Base-by-base conservation (phyloP, 2,113 vertebrate genomes). In the Prochilodus magdalenae region DNA sequence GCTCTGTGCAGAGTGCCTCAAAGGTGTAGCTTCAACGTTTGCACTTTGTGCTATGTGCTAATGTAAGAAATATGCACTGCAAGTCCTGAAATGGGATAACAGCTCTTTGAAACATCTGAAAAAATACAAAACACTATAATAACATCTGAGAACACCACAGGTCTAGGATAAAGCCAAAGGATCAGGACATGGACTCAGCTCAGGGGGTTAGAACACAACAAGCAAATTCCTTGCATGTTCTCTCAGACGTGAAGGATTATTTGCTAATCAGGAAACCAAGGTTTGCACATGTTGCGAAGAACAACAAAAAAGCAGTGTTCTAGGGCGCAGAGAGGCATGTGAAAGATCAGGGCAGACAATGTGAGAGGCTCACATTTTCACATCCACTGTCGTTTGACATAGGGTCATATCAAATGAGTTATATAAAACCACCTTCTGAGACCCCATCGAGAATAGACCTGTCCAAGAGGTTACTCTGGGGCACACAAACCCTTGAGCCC, bases 231-330 rank as follows among this genome's bases (percentile, higher is more conserved):
- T 16, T 44, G 20, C 33, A 44, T 12, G 16, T 44, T 44, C 36
- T 70, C 36, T 40, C 66, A 70, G 65, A 67, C 18, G 29, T 33
- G 15, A 33, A 67, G 66, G 20, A 69, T 69, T 69, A 69, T n/a
- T 60, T 18, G 5, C 57, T 60, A 60, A 60, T 60, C 57, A 1
- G 16, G 30, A 40, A 44, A 44, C 36, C 24, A 22, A 44, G 66
- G 12, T 44, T 40, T 70, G 66, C 66, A 70, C 66, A 70, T 13
- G 4, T 44, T 70, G 33, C 20, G 33, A 44, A 60, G 12, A 60
- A 60, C 33, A 70, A 70, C n/a, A 40, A n/a, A 20, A 70, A n/a
- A 13, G 36, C 22, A 44, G 66, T 69, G 24, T 69, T 69, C 18
- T 36, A 2, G 22, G 66, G 30, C 10, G 20, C 63, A 69, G 33